phyloP scores from a whole-genome alignment of 1,140 invertebrate genomes.

The Eurosta solidaginis region DNA sequence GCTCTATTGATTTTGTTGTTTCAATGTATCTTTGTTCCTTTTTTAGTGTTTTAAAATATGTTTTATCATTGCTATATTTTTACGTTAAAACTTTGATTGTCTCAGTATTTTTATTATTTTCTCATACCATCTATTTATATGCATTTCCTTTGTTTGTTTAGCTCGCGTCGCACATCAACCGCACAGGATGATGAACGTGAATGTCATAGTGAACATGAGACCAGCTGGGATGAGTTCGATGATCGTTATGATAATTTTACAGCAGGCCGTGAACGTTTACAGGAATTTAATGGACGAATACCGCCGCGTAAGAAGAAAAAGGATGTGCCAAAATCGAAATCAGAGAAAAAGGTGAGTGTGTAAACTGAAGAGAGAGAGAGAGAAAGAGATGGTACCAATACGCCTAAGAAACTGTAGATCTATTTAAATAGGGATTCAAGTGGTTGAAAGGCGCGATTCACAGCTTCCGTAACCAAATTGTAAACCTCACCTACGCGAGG shows the following conservation, averaged over 20 bases:
- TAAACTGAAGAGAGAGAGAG: background rate
- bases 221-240: slow-evolving; percentile 58
- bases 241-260: slow-evolving; percentile 57
- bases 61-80: background rate
- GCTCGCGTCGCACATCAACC: slow-evolving; percentile 57
- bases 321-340: slow-evolving; percentile 37
- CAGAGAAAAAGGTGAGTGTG: slow-evolving; percentile 36
- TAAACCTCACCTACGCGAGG: too few species aligned
- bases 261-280: slow-evolving; percentile 54
- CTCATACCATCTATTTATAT: too few species aligned
- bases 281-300: slow-evolving; percentile 58
- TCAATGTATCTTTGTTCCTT: background rate
- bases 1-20: background rate
- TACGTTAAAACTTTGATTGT: too few species aligned
- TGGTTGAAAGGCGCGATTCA: too few species aligned
- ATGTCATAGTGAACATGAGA: slow-evolving; percentile 56
- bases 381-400: background rate
- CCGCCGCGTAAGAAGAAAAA: slow-evolving; percentile 58
- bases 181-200: slow-evolving; percentile 57
- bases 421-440: too few species aligned
- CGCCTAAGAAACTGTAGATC: too few species aligned
- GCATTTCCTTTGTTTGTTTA: too few species aligned
- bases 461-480: too few species aligned
- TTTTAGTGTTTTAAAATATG: background rate
- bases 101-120: too few species aligned